phyloP scores from a whole-genome alignment of 1,140 invertebrate genomes.

The Pachyrhynchus sulphureomaculatus region DNA sequence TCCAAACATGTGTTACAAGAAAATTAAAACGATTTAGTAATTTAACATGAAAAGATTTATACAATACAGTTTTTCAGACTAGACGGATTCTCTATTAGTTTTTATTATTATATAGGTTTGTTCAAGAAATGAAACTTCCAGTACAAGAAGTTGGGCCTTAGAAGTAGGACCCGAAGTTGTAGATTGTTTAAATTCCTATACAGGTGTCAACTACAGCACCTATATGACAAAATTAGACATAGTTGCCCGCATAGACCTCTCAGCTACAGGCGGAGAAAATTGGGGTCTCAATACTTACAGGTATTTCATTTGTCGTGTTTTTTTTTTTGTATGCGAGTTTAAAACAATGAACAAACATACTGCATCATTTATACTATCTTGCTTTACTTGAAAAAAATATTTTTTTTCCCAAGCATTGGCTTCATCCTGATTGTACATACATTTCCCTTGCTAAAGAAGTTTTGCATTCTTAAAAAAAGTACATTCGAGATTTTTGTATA shows the following conservation, averaged over 20 bases:
- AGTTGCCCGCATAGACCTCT: slow-evolving; percentile 74
- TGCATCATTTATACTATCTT: background rate
- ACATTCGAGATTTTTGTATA: no score
- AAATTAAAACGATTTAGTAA: no score
- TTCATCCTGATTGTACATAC: no score
- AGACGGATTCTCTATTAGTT: no score
- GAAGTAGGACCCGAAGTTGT: slow-evolving; percentile 50
- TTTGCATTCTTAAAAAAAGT: no score
- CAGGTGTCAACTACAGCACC: slow-evolving; percentile 51
- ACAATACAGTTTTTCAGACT: no score
- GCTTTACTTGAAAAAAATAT: background rate
- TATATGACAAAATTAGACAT: slow-evolving; percentile 56
- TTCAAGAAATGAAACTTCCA: slow-evolving; percentile 54
- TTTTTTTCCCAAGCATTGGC: no score
- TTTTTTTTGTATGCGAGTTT: background rate
- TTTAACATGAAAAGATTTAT: no score
- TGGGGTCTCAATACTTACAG: slow-evolving; percentile 88
- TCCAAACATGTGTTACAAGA: no score
- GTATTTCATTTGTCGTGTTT: slow-evolving; percentile 49
- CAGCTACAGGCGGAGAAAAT: slow-evolving; percentile 88
- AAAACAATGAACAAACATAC: background rate
- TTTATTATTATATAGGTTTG: no score
- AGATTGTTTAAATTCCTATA: slow-evolving; percentile 51
- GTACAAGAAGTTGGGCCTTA: slow-evolving; percentile 62
- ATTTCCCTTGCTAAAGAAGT: no score